These are phyloP conservation scores for Poeciliopsis infans DNA, from an alignment of 2,797 vertebrate species.

Conservation along the genomic window DNA sequence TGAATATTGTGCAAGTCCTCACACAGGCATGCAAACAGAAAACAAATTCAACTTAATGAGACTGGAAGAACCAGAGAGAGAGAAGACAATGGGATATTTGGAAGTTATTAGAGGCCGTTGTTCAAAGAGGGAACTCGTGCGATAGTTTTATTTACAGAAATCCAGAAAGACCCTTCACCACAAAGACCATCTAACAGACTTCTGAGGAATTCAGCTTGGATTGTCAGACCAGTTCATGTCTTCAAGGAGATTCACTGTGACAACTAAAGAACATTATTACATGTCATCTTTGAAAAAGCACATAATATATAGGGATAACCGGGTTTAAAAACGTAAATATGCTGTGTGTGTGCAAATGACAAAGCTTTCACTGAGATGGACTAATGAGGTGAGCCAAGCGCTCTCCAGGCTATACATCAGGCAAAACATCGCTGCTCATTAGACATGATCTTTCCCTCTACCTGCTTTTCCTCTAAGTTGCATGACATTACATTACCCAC, in stretches of 20 bases:
- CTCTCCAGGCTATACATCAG: background rate
- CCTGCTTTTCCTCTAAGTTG: constrained; percentile 44
- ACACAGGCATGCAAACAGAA: constrained; percentile 4
- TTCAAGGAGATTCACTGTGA: background rate
- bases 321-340: background rate
- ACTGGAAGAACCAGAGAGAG: constrained; percentile 46
- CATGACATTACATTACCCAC: constrained; percentile 69
- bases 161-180: constrained; percentile 42
- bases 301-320: background rate
- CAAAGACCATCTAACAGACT: constrained; percentile 27
- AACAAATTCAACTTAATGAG: constrained; percentile 32
- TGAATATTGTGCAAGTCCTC: constrained; percentile 34
- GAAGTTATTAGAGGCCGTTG: constrained; percentile 45
- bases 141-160: constrained; percentile 48
- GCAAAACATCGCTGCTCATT: constrained; percentile 13
- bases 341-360: background rate
- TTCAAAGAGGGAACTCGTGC: constrained; percentile 47
- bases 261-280: background rate
- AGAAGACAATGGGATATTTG: constrained; percentile 59
- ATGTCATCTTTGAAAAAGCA: constrained; percentile 18
- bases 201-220: constrained; percentile 24
- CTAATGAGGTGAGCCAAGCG: constrained; percentile 4
- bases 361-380: background rate
- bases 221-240: constrained; percentile 2
- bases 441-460: constrained; percentile 24